Evolutionary conservation across 2,888 invertebrate genomes (phyloP).

Genomic region (Autographa pulchrina): DNA sequence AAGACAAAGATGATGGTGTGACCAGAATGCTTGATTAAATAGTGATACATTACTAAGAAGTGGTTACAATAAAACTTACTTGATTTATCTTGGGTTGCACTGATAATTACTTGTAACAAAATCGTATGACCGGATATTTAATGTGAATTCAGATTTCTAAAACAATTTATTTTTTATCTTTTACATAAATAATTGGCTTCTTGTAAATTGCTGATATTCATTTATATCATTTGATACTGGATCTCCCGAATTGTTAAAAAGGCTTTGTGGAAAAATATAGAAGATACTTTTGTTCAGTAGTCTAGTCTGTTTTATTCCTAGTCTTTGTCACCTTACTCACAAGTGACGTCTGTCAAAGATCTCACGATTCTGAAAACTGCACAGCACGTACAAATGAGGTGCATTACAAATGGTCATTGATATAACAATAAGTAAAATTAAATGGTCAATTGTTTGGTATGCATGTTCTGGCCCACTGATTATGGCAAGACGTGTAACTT

Average conservation of each 20-base stretch:
- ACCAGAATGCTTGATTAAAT: background rate
- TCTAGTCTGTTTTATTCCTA: background rate
- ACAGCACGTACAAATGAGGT: slow-evolving; percentile 19
- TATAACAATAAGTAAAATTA: slow-evolving; percentile 47
- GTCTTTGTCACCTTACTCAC: slow-evolving; percentile 31
- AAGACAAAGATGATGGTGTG: background rate
- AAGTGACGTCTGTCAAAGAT: slow-evolving; percentile 57
- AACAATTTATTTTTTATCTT: background rate
- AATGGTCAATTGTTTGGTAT: slow-evolving; percentile 42
- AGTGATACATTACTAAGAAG: background rate
- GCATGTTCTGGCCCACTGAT: slow-evolving; percentile 24
- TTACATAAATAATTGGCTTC: background rate
- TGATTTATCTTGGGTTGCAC: background rate
- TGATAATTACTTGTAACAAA: background rate
- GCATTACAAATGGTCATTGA: slow-evolving; percentile 42
- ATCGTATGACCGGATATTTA: background rate
- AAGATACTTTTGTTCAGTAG: background rate
- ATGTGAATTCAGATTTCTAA: background rate
- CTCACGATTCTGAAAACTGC: slow-evolving; percentile 53
- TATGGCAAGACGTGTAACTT: slow-evolving; percentile 5
- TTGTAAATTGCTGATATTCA: background rate
- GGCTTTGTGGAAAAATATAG: background rate
- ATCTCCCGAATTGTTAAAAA: background rate
- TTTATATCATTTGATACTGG: background rate
- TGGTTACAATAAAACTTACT: background rate